Evolutionary conservation across 2,113 vertebrate species (phyloP).

Genomic region (Todiramphus chloris): DNA sequence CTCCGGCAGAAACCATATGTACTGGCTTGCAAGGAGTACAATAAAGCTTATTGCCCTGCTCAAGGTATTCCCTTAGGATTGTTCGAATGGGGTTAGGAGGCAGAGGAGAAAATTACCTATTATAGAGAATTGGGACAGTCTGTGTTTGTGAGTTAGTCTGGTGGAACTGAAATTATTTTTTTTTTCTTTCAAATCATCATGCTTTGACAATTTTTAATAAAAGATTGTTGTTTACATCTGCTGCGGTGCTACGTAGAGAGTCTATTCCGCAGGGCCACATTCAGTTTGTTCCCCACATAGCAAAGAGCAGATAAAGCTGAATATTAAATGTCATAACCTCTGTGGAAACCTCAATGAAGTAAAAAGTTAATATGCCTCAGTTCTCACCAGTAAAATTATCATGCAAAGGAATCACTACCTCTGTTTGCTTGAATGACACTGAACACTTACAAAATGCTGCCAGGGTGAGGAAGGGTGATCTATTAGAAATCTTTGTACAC

Average conservation of each 20-base stretch:
- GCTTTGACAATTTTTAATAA: not conserved
- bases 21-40: not conserved
- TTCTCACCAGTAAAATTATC: not conserved
- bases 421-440: not conserved
- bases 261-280: not conserved
- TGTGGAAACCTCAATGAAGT: not conserved
- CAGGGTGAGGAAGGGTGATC: not conserved
- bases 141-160: not conserved
- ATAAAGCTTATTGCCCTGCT: not conserved
- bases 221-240: not conserved
- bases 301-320: not conserved
- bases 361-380: not conserved
- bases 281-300: not conserved
- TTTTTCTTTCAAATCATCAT: not conserved
- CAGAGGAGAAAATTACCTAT: not conserved
- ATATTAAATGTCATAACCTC: constrained; percentile 9
- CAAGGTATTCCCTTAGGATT: not conserved
- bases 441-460: not conserved
- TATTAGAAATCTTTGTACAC: not conserved
- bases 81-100: not conserved
- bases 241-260: not conserved
- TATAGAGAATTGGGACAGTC: not conserved
- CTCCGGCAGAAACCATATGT: not conserved
- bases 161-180: not conserved
- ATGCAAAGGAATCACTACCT: not conserved